Base-by-base conservation (phyloP, 2,888 invertebrate species). In the Platycnemis pennipes region DNA sequence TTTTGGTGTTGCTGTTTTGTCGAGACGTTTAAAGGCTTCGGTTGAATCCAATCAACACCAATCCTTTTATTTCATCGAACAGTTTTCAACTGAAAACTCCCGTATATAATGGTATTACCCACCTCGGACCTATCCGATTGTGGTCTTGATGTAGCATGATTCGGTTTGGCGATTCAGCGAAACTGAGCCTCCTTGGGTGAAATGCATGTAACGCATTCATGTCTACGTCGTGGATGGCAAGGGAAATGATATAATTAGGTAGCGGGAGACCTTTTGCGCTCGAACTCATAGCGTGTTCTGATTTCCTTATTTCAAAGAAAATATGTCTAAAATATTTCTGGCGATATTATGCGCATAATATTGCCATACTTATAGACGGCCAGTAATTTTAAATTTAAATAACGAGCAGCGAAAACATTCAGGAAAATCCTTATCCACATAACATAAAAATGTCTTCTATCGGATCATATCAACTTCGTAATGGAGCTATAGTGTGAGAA, bases 31-130 rank as follows among this genome's bases (percentile, higher is more conserved):
- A 91, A 91, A 91, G 91, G 91, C 91, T 91, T 91, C 91, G 91
- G 91, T 91, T 91, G 91, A 91, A 91, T 91, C 91, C 91, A 91
- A 91, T 91, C 91, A 91, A 63, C 91, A 69, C 91, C 63, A 91
- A 91, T 91, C 91, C 91, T 91, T 91, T 91, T 91, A 91, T 91
- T 91, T 91, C 91, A 91, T 91, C 91, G 91, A 91, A 91, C 91
- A 91, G 56, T 91, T 91, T 91, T 91, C 91, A 91, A 91, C 91
- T 91, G 91, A 91, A 91, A 91, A 91, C 91, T 91, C 91, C 91
- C 91, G 88, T 91, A 91, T 91, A 91, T 91, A 91, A 91, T 91
- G 91, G 91, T 45, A 91, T 91, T 91, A 91, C 91, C 91, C 69
- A 8, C 91, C n/a, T 63, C 44, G 91, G 69, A 91, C 91, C 91